Percentiles rank a stretch among this genome's conserved stretches.
phyloP scores from a whole-genome alignment of 2,888 invertebrate genomes.

The Brachyptera risi region DNA sequence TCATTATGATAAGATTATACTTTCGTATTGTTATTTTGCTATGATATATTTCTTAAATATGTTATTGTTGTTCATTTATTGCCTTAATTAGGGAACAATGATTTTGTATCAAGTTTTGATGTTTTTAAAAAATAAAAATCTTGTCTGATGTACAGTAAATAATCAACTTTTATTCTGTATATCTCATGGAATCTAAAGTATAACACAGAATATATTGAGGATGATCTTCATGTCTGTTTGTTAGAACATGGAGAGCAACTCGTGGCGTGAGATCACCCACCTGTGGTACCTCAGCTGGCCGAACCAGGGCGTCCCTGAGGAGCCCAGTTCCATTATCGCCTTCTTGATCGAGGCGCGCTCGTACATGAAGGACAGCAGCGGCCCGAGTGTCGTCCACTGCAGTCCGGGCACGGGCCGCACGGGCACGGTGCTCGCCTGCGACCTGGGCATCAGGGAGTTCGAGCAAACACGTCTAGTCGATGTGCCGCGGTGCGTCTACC shows the following conservation, averaged over 20 bases:
- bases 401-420: conserved; percentile 88
- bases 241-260: conserved; percentile 73
- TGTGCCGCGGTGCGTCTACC: conserved; percentile 80
- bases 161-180: too few species aligned
- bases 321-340: conserved; percentile 78
- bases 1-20: too few species aligned
- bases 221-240: too few species aligned
- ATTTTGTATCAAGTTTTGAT: too few species aligned
- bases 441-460: conserved; percentile 81
- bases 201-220: too few species aligned
- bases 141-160: too few species aligned
- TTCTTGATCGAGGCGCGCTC: conserved; percentile 80
- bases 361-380: conserved; percentile 50
- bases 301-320: conserved; percentile 77
- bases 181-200: too few species aligned
- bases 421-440: conserved; percentile 80
- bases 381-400: conserved; percentile 77
- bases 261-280: conserved; percentile 83
- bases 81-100: too few species aligned
- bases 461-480: conserved; percentile 77
- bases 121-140: too few species aligned
- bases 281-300: conserved; percentile 94
- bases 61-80: too few species aligned
- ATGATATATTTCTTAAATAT: too few species aligned
- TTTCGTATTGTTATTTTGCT: too few species aligned